A percentile compares a stretch with the other conserved stretches of the same genome.
These are phyloP conservation scores for Pseudochirops corinnae DNA, from an alignment of 2,797 vertebrate species.

Conservation along the genomic window DNA sequence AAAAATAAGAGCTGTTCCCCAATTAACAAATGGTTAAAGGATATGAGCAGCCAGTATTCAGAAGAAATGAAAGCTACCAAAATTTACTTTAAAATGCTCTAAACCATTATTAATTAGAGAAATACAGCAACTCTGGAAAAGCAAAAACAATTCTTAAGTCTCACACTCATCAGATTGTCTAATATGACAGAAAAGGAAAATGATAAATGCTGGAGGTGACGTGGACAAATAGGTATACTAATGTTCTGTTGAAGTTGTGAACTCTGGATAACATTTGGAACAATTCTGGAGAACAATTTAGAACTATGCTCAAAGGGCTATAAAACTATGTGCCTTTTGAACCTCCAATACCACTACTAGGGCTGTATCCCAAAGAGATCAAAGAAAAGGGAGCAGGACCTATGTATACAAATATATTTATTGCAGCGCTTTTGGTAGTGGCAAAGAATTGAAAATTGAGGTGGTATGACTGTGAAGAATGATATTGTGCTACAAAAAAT, in stretches of 20 bases:
- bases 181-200: not conserved
- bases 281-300: not conserved
- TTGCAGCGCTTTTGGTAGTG: not conserved
- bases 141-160: not conserved
- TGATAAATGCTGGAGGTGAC: not conserved
- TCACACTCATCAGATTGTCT: not conserved
- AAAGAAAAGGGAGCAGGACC: not conserved
- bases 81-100: not conserved
- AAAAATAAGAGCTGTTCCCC: not conserved
- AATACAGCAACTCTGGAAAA: not conserved
- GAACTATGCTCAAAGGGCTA: not conserved
- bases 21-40: not conserved
- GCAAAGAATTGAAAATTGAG: not conserved
- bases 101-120: not conserved
- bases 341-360: not conserved
- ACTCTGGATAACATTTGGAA: not conserved
- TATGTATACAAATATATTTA: not conserved
- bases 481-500: not conserved
- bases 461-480: not conserved
- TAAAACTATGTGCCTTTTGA: not conserved
- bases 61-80: no score
- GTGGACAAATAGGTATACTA: not conserved
- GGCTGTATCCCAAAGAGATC: not conserved
- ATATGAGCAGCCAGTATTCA: no score
- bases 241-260: not conserved